Conservation (phyloP, 2,113 vertebrate species). For the Chionomys nivalis region DNA sequence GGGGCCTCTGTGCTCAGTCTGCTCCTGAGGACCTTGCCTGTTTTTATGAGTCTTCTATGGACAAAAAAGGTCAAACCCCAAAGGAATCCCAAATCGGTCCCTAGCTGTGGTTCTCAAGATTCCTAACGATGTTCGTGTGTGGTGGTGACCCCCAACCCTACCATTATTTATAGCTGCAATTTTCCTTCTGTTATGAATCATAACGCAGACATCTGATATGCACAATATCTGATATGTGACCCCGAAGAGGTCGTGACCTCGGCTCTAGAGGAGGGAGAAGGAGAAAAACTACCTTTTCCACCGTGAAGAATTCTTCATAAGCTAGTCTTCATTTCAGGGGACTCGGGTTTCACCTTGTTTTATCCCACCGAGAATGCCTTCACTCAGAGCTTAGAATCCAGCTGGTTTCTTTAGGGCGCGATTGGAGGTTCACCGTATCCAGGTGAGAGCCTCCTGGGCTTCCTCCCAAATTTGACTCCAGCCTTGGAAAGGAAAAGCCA, state of each 20-base stretch:
- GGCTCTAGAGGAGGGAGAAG: not conserved
- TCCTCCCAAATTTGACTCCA: conserved; percentile 46
- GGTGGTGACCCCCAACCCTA: not conserved
- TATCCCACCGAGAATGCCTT: not conserved
- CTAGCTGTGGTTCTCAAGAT: not conserved
- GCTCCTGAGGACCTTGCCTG: not conserved
- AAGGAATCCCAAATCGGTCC: not conserved
- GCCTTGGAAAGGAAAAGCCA: conserved; percentile 32
- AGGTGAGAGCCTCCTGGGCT: not conserved
- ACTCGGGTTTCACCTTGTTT: not conserved
- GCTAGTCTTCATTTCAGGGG: not conserved
- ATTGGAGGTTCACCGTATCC: not conserved
- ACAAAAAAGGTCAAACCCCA: conserved; percentile 6
- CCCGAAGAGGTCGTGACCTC: not conserved
- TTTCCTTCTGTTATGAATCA: not conserved
- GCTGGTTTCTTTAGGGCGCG: not conserved
- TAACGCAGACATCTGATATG: not conserved
- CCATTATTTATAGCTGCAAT: not conserved
- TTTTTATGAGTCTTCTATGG: not conserved
- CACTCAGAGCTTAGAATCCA: conserved; percentile 17
- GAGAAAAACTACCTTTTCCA: not conserved
- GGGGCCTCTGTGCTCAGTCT: not conserved
- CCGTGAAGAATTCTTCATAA: not conserved
- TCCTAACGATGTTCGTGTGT: not conserved
- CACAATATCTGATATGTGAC: too few species aligned